Base-by-base conservation (phyloP, 2,888 invertebrate species). In the Thalpophila matura region DNA sequence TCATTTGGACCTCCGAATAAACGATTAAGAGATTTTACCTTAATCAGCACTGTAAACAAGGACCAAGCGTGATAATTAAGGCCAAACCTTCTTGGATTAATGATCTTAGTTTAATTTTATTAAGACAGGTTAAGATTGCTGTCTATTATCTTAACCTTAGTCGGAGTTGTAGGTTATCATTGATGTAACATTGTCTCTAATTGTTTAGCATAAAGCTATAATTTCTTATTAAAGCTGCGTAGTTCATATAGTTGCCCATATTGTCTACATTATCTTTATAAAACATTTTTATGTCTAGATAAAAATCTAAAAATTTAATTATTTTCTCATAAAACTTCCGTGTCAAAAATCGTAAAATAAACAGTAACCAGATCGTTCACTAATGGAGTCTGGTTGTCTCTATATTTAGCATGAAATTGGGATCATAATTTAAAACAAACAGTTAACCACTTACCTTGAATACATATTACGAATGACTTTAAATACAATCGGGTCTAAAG, bases 371-470 rank as follows among this genome's bases (percentile, higher is more conserved):
- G 12, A 27, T 22, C 6, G 18, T 31, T 24, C 7, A 4, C 18
- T 35, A 46, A 40, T 16, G 16, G 22, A 47, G 22, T 14, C 31
- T 46, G 33, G 14, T 7, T 26, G 37, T 10, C 18, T 12, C 40
- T 37, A 24, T 9, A 37, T 27, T 27, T 29, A 33, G 35, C 27
- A 12, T 29, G 38, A 35, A 24, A 55, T 45, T 68, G 2, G 37
- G 29, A 29, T 24, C 33, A 16, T 35, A 72, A 73, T 51, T 51
- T 20, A 12, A 56, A 68, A 73, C 43, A 55, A 68, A 72, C 74
- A 58, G 22, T 27, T 46, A 38, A 53, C 58, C 43, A 43, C 59
- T 5, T 33, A 20, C 20, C 14, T 35, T 26, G 69, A 74, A 74
- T 69, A 59, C 37, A 45, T 16, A 35, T 31, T 18, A 24, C 26